A percentile compares a stretch with the other conserved stretches of the same genome.
Conservation (phyloP, 2,113 vertebrate species). For the Psophia crepitans region DNA sequence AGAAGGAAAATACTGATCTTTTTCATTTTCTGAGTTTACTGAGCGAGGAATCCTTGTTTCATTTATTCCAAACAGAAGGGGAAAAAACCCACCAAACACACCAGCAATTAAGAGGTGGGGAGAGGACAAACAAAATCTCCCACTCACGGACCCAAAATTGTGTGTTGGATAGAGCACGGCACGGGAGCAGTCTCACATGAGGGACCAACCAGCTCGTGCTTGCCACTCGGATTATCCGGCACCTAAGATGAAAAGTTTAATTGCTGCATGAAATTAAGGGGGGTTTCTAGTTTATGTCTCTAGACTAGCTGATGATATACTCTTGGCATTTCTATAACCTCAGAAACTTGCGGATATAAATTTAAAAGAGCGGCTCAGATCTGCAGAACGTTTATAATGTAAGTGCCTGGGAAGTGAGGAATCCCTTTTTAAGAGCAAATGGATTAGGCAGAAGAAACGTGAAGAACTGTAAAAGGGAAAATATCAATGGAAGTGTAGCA, state of each 20-base stretch:
- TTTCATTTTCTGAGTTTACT: background rate
- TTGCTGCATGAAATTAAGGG: background rate
- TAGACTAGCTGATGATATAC: background rate
- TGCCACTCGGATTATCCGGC: background rate
- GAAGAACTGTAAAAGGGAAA: conserved; percentile 9
- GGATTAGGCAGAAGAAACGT: background rate
- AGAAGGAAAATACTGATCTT: background rate
- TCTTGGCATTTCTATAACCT: background rate
- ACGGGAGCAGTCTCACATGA: background rate
- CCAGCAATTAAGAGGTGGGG: background rate
- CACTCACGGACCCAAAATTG: background rate
- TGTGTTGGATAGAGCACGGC: background rate
- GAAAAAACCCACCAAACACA: background rate
- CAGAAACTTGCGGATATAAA: background rate
- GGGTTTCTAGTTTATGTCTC: background rate
- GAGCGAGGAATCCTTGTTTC: background rate
- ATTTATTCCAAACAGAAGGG: background rate
- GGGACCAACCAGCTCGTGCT: background rate
- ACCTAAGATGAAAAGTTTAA: background rate
- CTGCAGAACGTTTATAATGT: background rate
- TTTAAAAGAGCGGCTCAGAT: background rate
- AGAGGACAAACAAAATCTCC: background rate
- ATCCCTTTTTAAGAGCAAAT: conserved; percentile 17
- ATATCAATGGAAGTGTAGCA: background rate
- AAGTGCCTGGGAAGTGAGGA: conserved; percentile 3